Evolutionary conservation across 2,113 vertebrate genomes (phyloP), one percentile per base, ranked within the genome.

Genomic region (Ptychochromis oligacanthus): DNA sequence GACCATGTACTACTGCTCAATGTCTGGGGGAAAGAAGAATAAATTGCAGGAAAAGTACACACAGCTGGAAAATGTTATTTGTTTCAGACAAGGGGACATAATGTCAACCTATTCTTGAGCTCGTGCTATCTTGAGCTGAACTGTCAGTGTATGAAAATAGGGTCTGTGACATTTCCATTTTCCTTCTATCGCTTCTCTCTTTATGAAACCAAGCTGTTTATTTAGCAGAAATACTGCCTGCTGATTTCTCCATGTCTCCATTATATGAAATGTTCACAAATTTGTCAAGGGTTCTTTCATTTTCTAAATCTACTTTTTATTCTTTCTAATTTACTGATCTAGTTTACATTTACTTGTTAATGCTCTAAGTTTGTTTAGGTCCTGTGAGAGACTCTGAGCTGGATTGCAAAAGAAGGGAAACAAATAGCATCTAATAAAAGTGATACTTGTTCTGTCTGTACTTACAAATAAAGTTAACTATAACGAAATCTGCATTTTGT

Each of bases 391-490:
- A 65, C 7, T n/a, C 4, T 7, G 52, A 82, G 57, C 64, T 79
- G 38, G 46, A 70, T 76, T 1, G 20, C 72, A 49, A 64, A 84
- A 78, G 70, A 81, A 77, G 49, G 85, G 82, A 77, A 84, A 78
- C 0, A 1, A 58, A 31, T 40, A 40, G 11, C 20, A 46, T 80
- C 34, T 24, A 72, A 59, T 62, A n/a, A 83, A 58, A 70, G 60
- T 28, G 61, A 55, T 62, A 56, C 34, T 65, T 84, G 80, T 81
- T 86, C 76, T 81, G 34, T 89, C 75, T 92, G 67, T 88, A 82
- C 89, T 85, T 79, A 84, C 14, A 70, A 93, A 91, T 91, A 89
- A 91, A 91, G 43, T 84, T 64, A 72, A 75, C 52, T 38, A 17
- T 15, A 77, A 81, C 34, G 82, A 43, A 88, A 77, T 65, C 46